phyloP scores from a whole-genome alignment of 1,140 invertebrate species.

The Caenorhabditis tropicalis region DNA sequence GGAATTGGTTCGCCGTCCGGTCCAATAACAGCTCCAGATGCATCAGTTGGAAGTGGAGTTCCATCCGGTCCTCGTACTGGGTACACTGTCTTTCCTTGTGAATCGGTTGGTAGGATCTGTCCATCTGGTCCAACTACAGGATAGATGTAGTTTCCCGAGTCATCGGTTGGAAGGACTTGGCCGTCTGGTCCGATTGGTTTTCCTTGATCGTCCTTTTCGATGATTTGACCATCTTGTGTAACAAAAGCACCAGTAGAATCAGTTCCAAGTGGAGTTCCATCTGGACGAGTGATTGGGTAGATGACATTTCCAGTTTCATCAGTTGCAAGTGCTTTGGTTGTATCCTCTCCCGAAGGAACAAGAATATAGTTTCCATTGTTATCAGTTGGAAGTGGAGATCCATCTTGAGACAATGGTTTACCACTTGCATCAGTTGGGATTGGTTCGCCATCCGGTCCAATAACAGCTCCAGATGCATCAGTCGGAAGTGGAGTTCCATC shows the following conservation, averaged over 20 bases:
- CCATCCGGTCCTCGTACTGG: not conserved
- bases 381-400: slow-evolving; percentile 57
- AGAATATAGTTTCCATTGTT: slow-evolving; percentile 14
- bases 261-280: slow-evolving; percentile 43
- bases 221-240: not conserved
- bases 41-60: slow-evolving; percentile 50
- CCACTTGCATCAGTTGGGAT: slow-evolving; percentile 52
- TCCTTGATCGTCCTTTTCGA: slow-evolving; percentile 44
- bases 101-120: slow-evolving; percentile 21
- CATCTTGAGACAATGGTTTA: slow-evolving; percentile 42
- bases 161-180: slow-evolving; percentile 50
- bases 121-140: slow-evolving; percentile 45
- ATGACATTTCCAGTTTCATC: slow-evolving; percentile 29
- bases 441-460: slow-evolving; percentile 46
- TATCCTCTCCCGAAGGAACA: slow-evolving; percentile 30
- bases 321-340: not conserved
- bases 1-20: slow-evolving; percentile 6
- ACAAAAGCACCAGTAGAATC: slow-evolving; percentile 47
- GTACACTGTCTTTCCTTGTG: slow-evolving; percentile 22
- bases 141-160: slow-evolving; percentile 44
- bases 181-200: slow-evolving; percentile 46
- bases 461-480: slow-evolving; percentile 24
- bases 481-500: slow-evolving; percentile 47
- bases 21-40: not conserved
- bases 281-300: slow-evolving; percentile 45